Evolutionary conservation across 2,888 invertebrate species (phyloP), one percentile per base, ranked within the genome.

Genomic region (Nebria salina): DNA sequence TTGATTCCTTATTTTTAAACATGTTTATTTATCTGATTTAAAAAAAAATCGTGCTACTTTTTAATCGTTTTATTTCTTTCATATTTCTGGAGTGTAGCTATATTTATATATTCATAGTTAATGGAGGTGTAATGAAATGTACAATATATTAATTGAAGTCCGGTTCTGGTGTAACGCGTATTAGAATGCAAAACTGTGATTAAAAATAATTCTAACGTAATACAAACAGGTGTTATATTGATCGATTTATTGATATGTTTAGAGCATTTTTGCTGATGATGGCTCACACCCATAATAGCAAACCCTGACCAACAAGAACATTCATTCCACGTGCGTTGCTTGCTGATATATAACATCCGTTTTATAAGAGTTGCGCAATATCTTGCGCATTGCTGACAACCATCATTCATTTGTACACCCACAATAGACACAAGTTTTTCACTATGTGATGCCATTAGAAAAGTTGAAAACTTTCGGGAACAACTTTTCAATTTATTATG

Each of bases 241-340:
- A 72, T 77, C 77, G 77, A 77, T 77, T 72, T 77, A 77, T 77
- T 72, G 77, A 77, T 77, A 77, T 43, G 70, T 25, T 72, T 34
- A 43, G 70, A 77, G 70, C 70, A 43, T 65, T 65, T 65, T 26
- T 74, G 13, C 65, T 75, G 43, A 54, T 41, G 76, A 75, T 41
- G 76, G n/a, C 68, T 68, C 77, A 77, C 72, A 72, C 77, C 70
- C 70, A 43, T 42, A 15, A 15, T 11, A 15, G 25, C 20, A 20
- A 11, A 43, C 74, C 3, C 9, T n/a, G n/a, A 72, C 72, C n/a
- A n/a, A 72, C 34, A 26, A 26, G 68, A 68, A 68, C 15, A 65
- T 34, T 34, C 68, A 68, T 76, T 76, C 76, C 76, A 76, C 68
- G 68, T 68, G 68, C 68, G 15, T 68, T 26, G 68, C 26, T 15